Evolutionary conservation across 2,888 invertebrate genomes (phyloP).

Genomic region (Lithophane socia): DNA sequence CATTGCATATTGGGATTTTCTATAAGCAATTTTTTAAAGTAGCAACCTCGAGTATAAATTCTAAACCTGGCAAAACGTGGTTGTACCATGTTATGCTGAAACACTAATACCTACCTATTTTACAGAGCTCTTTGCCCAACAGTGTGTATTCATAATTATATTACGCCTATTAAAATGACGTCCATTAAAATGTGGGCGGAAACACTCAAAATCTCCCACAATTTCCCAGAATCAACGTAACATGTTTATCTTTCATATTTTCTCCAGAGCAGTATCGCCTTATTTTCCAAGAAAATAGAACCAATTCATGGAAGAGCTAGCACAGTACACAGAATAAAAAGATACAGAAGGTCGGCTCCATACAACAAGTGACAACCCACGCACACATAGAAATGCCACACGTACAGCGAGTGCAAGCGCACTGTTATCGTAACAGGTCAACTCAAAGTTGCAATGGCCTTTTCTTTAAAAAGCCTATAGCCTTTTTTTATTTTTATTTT

Average conservation of each 20-base stretch:
- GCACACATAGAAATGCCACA: not conserved
- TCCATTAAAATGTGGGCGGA: not conserved
- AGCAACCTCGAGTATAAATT: too few species aligned
- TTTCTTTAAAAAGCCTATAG: too few species aligned
- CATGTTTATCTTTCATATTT: slow-evolving; percentile 19
- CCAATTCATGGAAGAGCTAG: slow-evolving; percentile 24
- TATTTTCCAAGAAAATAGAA: slow-evolving; percentile 55
- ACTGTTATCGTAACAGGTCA: too few species aligned
- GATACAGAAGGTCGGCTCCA: not conserved
- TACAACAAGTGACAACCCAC: not conserved
- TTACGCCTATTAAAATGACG: not conserved
- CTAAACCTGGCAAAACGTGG: too few species aligned
- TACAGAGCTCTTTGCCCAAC: not conserved
- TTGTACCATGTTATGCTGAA: not conserved
- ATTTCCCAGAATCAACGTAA: slow-evolving; percentile 19
- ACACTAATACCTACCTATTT: not conserved
- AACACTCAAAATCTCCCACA: not conserved
- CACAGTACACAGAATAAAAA: not conserved
- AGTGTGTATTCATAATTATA: not conserved
- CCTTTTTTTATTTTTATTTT: too few species aligned
- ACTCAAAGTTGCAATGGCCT: too few species aligned
- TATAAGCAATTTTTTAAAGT: too few species aligned
- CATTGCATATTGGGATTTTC: too few species aligned
- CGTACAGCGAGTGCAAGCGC: not conserved
- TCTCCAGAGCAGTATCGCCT: slow-evolving; percentile 13